Base-by-base conservation (phyloP, 2,888 invertebrate species). In the Dasysyrphus albostriatus region DNA sequence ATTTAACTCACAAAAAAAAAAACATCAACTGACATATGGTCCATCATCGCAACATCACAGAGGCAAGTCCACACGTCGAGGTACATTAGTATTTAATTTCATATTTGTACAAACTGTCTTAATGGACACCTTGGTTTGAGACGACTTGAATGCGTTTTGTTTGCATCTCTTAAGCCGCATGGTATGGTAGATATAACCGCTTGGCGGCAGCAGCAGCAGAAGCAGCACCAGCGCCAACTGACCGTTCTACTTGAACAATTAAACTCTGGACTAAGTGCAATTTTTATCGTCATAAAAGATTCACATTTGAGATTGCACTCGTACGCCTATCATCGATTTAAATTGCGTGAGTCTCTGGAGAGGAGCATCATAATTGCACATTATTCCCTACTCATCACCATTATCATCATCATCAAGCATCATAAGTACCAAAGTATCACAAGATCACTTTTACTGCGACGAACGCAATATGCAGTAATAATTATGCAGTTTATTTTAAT, bases 91-190 rank as follows among this genome's bases (percentile, higher is more conserved):
- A 78, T 83, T 87, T 83, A 87, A 87, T 87, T 87, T 79, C 83
- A 87, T 87, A 87, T 87, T 87, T 87, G 87, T 83, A 87, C 87
- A 87, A 83, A 87, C 82, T 75, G 82, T 83, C 83, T 87, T 87
- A 87, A 87, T 87, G 87, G 78, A 87, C 87, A 82, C 83, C 87
- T 82, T 69, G 74, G 16, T 61, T 47, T 32, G 9, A 37, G 77
- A 54, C 69, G 77, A 54, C 69, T 44, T 47, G 47, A 44, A 47
- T 65, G 59, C 34, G 61, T 69, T 54, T 24, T 81, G 85, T 78
- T 81, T 81, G 80, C 79, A 75, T 78, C 67, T 42, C 59, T 32
- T 47, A 32, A 65, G 59, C 65, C 72, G 54, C 72, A 44, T n/a
- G 9, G 44, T 12, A 14, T 19, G 58, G 32, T 29, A 44, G n/a